phyloP scores from a whole-genome alignment of 2,888 invertebrate species.

The Nomada ferruginata region DNA sequence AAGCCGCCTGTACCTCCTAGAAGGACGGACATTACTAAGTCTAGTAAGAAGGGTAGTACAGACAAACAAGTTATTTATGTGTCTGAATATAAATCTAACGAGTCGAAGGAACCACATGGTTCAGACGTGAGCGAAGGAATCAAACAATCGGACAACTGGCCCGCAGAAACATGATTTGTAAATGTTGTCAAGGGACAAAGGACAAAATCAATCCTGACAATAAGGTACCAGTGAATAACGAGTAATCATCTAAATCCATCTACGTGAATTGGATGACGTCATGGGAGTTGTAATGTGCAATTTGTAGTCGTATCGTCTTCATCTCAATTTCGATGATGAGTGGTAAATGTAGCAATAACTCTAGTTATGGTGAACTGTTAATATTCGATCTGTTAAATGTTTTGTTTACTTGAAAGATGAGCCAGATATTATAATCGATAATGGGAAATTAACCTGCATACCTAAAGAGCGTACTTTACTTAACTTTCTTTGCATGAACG shows the following conservation, averaged over 20 bases:
- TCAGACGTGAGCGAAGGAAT: conserved; percentile 44
- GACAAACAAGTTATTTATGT: conserved; percentile 82
- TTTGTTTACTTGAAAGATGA: not conserved
- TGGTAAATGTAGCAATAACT: not conserved
- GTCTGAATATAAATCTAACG: conserved; percentile 78
- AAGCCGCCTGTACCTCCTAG: conserved; percentile 85
- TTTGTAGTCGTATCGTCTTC: not conserved
- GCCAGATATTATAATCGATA: conserved; percentile 2
- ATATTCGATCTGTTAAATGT: not conserved
- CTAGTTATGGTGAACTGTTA: not conserved
- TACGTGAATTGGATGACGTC: conserved; percentile 71
- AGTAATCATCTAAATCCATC: conserved; percentile 62
- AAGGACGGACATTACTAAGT: conserved; percentile 82
- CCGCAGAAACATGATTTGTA: conserved; percentile 82
- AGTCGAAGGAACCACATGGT: conserved; percentile 62
- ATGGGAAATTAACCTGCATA: conserved; percentile 12
- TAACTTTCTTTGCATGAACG: conserved; percentile 19
- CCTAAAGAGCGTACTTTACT: conserved; percentile 19
- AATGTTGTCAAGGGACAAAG: conserved; percentile 80
- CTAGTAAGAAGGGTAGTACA: conserved; percentile 66
- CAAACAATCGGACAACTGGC: conserved; percentile 51
- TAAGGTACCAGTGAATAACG: conserved; percentile 77
- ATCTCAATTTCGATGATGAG: not conserved
- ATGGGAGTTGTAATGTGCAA: conserved; percentile 19
- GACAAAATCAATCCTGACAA: conserved; percentile 79